Evolutionary conservation across 2,888 invertebrate genomes (phyloP), one percentile per base, ranked within the genome.

Genomic region (Hirtodrosophila duncani): DNA sequence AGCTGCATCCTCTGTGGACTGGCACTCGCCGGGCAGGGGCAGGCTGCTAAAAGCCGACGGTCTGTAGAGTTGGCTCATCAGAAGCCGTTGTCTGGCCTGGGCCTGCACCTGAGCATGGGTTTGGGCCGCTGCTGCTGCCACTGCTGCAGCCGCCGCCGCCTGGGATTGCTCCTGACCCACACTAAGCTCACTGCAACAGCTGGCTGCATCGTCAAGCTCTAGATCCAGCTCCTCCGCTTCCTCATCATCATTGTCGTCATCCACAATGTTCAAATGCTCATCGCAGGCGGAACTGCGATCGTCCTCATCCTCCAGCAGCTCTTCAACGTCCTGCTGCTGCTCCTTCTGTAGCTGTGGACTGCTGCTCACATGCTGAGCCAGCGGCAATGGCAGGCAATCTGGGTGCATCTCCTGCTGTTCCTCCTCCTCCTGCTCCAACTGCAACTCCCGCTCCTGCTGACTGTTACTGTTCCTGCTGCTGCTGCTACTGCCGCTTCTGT

Each of bases 181-280:
- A 67, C 94, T 94, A 20, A 94, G 83, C 72, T 93, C 93, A 69
- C 92, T 92, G 67, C 92, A 91, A 63, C 92, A 91, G 52, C 92
- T 92, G 58, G 90, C 89, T 10, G 90, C 89, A 57, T 86, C 86
- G 18, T 67, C 78, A 3, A 65, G 36, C 10, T 82, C 81, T 29
- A 77, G 63, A 20, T 82, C 75, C 5, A 57, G 53, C 0, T 68
- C 78, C 17, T 61, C 65, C 18, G 66, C 65, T 14, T 64, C 67
- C 17, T 50, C 56, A 31, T 37, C 37, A 3, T 55, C 50, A 8
- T 52, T 52, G 27, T 52, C 41, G 2, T 41, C 45, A 3, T 48
- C 52, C 10, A 42, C 50, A 3, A 68, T 72, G 29, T 74, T 63
- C 33, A 80, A 37, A 3, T 63, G 58, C 49, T 68, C 78, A 14